These are phyloP conservation scores for Ceratotherium simum DNA, from an alignment of 2,113 vertebrate genomes.

Conservation along the genomic window DNA sequence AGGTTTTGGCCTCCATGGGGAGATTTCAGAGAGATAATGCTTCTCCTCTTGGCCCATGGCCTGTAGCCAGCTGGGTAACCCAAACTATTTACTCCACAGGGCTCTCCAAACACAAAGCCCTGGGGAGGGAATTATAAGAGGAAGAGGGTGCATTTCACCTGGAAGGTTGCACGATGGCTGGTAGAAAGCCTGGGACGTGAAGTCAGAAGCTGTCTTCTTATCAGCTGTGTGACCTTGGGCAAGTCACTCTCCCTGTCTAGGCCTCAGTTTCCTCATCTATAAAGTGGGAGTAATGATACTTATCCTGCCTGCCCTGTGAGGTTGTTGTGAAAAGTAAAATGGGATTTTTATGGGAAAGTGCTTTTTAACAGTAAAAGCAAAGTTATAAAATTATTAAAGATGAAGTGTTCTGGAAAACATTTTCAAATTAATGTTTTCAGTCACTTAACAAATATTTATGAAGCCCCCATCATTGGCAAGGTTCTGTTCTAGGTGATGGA, in stretches of 20 bases:
- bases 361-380: neutral
- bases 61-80: neutral
- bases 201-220: neutral
- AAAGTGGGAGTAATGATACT: neutral
- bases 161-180: neutral
- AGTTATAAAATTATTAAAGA: neutral
- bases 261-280: neutral
- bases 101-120: neutral
- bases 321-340: neutral
- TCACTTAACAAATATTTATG: conserved; percentile 26
- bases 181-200: neutral
- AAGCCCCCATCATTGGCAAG: neutral
- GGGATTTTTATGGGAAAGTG: neutral
- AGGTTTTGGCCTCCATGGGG: neutral
- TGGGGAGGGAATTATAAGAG: neutral
- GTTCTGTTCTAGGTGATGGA: neutral
- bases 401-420: neutral
- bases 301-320: neutral
- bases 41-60: neutral
- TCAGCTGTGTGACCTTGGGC: neutral
- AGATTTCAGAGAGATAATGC: neutral
- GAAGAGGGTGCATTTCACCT: neutral
- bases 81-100: neutral
- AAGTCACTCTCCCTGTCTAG: neutral
- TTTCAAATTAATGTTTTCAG: neutral